Evolutionary conservation across 2,888 invertebrate species (phyloP).

Genomic region (Lymantria dispar): DNA sequence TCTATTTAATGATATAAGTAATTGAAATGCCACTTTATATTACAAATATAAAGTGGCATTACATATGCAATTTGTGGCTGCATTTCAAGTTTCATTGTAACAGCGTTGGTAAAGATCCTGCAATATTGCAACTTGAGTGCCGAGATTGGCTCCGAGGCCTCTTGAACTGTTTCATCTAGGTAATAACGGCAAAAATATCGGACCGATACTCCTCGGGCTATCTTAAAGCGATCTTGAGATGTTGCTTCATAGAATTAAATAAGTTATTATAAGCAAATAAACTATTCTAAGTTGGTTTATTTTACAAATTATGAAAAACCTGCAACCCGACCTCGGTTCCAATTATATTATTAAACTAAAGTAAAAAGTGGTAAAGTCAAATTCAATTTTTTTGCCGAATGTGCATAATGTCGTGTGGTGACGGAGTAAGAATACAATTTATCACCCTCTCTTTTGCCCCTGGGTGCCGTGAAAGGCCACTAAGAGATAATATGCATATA

Average conservation of each 20-base stretch:
- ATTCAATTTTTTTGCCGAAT: too few relatives aligned
- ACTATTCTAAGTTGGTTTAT: too few relatives aligned
- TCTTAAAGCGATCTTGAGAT: slow-evolving; percentile 44
- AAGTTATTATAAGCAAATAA: slow-evolving; percentile 1
- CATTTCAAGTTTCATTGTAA: slow-evolving; percentile 33
- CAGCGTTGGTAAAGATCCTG: slow-evolving; percentile 26
- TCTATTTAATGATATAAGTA: background rate
- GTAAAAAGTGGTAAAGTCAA: too few relatives aligned
- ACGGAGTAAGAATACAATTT: too few relatives aligned
- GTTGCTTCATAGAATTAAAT: slow-evolving; percentile 15
- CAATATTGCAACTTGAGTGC: slow-evolving; percentile 58
- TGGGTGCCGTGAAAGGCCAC: too few relatives aligned
- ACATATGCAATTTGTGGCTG: slow-evolving; percentile 11
- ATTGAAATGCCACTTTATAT: background rate
- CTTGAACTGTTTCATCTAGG: slow-evolving; percentile 59
- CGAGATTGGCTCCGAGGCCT: slow-evolving; percentile 46
- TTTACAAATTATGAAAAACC: too few relatives aligned
- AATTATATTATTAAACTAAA: too few relatives aligned
- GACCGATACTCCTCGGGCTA: slow-evolving; percentile 18
- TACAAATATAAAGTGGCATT: background rate
- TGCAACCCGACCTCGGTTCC: too few relatives aligned
- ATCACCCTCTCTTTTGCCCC: too few relatives aligned
- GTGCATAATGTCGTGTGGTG: too few relatives aligned
- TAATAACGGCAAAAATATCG: slow-evolving; percentile 58
- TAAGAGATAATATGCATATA: too few relatives aligned